A percentile compares a stretch with the other conserved stretches of the same genome.
These are phyloP conservation scores for Dryomyza anilis DNA, from an alignment of 2,888 invertebrate genomes.

Conservation along the genomic window DNA sequence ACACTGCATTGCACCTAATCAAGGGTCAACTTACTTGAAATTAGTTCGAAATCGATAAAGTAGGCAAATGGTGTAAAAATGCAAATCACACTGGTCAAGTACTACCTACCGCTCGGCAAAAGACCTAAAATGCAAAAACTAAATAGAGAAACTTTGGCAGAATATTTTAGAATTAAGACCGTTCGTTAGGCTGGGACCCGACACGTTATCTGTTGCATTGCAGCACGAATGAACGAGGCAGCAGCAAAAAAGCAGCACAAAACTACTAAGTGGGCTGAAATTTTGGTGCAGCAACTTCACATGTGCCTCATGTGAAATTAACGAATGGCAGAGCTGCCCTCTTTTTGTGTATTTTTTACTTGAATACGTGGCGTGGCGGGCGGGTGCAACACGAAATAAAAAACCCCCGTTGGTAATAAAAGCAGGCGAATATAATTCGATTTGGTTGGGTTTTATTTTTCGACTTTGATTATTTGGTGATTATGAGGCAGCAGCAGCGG, in stretches of 20 bases:
- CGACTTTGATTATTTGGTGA: slow-evolving; percentile 14
- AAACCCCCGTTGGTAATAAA: slow-evolving; percentile 11
- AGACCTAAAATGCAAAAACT: no score
- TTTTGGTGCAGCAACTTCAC: no score
- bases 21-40: slow-evolving; percentile 7
- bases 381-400: background rate
- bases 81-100: no score
- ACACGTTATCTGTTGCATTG: slow-evolving; percentile 16
- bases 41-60: slow-evolving; percentile 21
- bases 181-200: background rate
- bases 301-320: slow-evolving; percentile 12
- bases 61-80: background rate
- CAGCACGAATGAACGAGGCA: background rate
- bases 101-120: no score
- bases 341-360: background rate
- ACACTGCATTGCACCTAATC: background rate
- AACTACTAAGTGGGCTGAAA: no score
- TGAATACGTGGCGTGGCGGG: background rate
- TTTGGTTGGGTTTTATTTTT: slow-evolving; percentile 17
- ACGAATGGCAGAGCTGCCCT: background rate
- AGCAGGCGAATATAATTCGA: slow-evolving; percentile 18
- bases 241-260: background rate
- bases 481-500: background rate
- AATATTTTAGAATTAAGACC: no score
- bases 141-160: no score